Base-by-base conservation (phyloP, 2,888 invertebrate species). In the Epiperipatus broadwayi region DNA sequence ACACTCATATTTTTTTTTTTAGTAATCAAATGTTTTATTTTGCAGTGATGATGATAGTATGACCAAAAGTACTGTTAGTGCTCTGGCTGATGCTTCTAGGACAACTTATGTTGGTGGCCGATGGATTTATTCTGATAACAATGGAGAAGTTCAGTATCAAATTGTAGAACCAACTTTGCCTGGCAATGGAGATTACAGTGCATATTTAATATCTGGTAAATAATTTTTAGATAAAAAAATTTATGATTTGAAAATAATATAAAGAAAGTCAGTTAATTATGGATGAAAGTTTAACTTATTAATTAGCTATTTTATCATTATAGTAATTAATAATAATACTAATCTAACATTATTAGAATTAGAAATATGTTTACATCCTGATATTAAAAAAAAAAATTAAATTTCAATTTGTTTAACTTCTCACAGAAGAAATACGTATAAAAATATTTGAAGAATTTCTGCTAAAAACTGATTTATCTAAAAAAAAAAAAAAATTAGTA, bases 161-260 rank as follows among this genome's bases (percentile, higher is more conserved):
- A 77, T 89, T 44, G 78, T 80, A 25, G 76, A 77, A n/a, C 80
- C 87, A 0, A 75, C 76, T 49, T 58, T 83, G 46, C 79, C 80
- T 42, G 74, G 75, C 3, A 78, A 78, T 46, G 83, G 81, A 1
- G 81, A 85, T 59, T 81, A 79, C 54, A 71, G 76, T 5, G 73
- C 70, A 47, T 84, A 72, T 60, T 72, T 66, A 55, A 64, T 74
- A 45, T 83, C 78, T 76, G 70, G 84, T 73, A 63, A 67, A 51
- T 52, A 37, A 35, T 28, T n/a, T 7, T 22, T 41, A 21, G 39
- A 41, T n/a, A n/a, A n/a, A n/a, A n/a, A n/a, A n/a, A n/a, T n/a
- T n/a, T n/a, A n/a, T 7, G 7, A 25, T 25, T 25, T 25, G 7
- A n/a, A 25, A 25, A 7, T 25, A 25, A n/a, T 25, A 25, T n/a